Base-by-base conservation (phyloP, 1,140 invertebrate species). In the Laodelphax striatellus region DNA sequence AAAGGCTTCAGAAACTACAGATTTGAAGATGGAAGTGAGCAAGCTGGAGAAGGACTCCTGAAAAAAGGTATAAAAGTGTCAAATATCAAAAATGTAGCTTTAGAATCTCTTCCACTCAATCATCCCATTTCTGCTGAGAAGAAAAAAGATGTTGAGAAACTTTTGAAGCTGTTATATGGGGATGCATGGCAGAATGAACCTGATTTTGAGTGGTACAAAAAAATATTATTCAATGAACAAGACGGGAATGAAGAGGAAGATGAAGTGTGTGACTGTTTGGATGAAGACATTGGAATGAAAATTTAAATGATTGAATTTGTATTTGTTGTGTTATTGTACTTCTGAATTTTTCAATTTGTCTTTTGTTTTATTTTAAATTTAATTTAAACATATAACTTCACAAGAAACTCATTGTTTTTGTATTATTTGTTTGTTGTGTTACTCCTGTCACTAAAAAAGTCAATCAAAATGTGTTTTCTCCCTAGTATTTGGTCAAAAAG, bases 121-220 rank as follows among this genome's bases (percentile, higher is more conserved):
- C 43, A 16, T 46, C 43, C 43, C 43, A 46, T 19, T 16, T 46
- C 43, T 16, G 43, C 19, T 16, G 43, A 46, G 19, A 46, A 46
- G 43, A 46, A 46, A 46, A 46, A 46, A 46, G 43, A 46, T 46
- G 43, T 46, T 46, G 43, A 46, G 19, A 46, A 46, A 46, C 43
- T 46, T 46, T 46, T 46, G 19, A 46, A 46, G 19, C 19, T 19
- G 19, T 16, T 46, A 19, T 46, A 19, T 46, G 43, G 43, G 19
- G 43, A 46, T 16, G 14, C 14, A 46, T 46, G 43, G 43, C 43
- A 46, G 19, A 46, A 46, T 46, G n/a, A 46, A 46, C 43, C 43
- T 46, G 43, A 16, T 46, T 46, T 46, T 19, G 19, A 19, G 19
- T 46, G 19, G 43, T 46, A 46, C 19, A 46, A 46, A 46, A 46